Percentiles rank a stretch among this genome's conserved stretches.
phyloP scores from a whole-genome alignment of 92 coral and sea anemone genomes.

The Paragorgia papillata region DNA sequence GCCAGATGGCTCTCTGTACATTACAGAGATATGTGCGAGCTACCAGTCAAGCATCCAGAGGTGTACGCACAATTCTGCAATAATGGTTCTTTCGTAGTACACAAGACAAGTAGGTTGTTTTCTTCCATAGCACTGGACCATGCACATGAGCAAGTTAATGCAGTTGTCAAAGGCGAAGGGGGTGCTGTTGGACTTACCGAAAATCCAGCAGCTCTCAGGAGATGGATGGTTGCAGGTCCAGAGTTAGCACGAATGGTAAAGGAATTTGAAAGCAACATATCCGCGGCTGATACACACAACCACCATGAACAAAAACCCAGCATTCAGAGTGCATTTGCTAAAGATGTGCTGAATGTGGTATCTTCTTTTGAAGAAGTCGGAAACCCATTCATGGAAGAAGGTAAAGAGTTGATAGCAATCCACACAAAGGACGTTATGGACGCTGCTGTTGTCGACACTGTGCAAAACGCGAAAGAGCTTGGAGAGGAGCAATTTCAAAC shows the following conservation, averaged over 20 bases:
- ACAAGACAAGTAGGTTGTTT: conserved; percentile 37
- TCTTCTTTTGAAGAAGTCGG: conserved; percentile 58
- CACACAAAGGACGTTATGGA: conserved; percentile 68
- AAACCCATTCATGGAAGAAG: conserved; percentile 63
- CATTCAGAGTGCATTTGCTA: too few relatives aligned
- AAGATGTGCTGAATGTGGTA: conserved; percentile 54
- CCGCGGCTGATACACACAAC: neutral
- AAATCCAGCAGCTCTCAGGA: conserved; percentile 61
- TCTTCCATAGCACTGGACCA: conserved; percentile 69
- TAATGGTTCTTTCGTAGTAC: too few relatives aligned
- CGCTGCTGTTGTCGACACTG: conserved; percentile 47
- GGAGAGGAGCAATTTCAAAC: too few relatives aligned
- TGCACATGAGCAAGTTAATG: conserved; percentile 66
- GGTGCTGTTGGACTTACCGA: conserved; percentile 72
- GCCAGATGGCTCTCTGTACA: too few relatives aligned
- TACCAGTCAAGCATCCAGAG: conserved; percentile 47
- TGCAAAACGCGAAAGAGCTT: conserved; percentile 33
- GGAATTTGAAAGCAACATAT: conserved; percentile 51
- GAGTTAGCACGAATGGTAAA: conserved; percentile 62
- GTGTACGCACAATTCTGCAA: conserved; percentile 43
- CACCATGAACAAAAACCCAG: too few relatives aligned
- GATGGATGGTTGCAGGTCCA: conserved; percentile 72
- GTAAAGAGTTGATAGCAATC: conserved; percentile 61
- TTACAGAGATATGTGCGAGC: conserved; percentile 51
- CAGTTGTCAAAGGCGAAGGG: conserved; percentile 65